Conservation (phyloP, 35 echinoderm and acorn worm genomes). For the Heliocidaris tuberculata region DNA sequence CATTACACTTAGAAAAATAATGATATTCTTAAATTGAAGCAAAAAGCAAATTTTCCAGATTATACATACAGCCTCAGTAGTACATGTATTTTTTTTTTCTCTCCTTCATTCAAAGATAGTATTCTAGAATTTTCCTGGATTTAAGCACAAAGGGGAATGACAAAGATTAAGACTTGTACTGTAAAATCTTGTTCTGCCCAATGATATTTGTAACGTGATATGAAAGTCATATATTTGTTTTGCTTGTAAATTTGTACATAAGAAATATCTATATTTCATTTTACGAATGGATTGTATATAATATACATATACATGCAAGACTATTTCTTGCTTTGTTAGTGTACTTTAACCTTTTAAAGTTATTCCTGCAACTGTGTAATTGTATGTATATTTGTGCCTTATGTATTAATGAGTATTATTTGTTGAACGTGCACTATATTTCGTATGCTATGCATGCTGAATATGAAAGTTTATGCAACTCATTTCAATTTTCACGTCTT, state of each 20-base stretch:
- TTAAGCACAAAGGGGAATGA: neutral
- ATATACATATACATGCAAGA: neutral
- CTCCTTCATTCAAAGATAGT: no score
- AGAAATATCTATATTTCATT: neutral
- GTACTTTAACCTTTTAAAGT: neutral
- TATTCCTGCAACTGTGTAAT: neutral
- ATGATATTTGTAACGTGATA: neutral
- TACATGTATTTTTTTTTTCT: no score
- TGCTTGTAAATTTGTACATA: neutral
- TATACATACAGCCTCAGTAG: no score
- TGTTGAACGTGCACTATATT: neutral
- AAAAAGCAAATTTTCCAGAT: neutral
- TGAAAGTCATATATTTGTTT: neutral
- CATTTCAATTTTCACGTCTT: neutral
- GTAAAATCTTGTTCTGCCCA: neutral
- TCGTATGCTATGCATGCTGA: neutral
- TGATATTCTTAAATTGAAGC: neutral
- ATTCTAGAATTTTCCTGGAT: neutral
- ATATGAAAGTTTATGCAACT: neutral
- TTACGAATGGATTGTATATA: constrained; percentile 6
- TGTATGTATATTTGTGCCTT: constrained; percentile 1
- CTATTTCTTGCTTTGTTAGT: neutral
- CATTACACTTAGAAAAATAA: neutral
- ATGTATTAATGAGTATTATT: neutral
- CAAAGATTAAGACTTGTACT: neutral